These are phyloP conservation scores for Megaleporinus macrocephalus DNA, from an alignment of 2,113 vertebrate species.

Conservation along the genomic window DNA sequence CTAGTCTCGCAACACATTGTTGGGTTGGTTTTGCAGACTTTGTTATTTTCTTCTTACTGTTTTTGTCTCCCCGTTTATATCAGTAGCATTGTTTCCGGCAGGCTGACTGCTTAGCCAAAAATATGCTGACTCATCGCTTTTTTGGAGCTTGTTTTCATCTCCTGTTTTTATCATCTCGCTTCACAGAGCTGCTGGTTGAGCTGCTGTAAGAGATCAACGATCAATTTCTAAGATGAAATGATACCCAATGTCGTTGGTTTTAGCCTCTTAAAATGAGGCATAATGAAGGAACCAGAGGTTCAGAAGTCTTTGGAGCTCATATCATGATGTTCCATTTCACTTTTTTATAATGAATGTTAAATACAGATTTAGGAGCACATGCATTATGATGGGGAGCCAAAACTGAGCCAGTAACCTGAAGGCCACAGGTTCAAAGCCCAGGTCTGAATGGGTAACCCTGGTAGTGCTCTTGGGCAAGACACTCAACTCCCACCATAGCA, in stretches of 20 bases:
- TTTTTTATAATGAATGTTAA: neutral
- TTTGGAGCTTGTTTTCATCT: neutral
- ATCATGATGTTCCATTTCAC: neutral
- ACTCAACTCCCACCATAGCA: too few relatives aligned
- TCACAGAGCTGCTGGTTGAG: neutral
- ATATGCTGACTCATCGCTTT: constrained; percentile 10
- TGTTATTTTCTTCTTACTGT: neutral
- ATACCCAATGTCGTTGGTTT: neutral
- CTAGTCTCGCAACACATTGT: neutral
- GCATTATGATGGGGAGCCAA: neutral
- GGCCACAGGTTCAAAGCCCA: too few relatives aligned
- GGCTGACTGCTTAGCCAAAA: neutral
- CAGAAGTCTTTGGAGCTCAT: neutral
- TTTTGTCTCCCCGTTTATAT: neutral
- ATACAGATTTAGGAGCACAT: neutral
- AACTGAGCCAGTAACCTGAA: neutral
- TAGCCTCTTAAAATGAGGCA: neutral
- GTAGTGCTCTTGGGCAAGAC: too few relatives aligned
- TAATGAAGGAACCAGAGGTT: neutral
- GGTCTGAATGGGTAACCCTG: too few relatives aligned
- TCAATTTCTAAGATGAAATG: neutral
- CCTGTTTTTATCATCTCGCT: too few relatives aligned
- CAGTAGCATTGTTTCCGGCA: neutral
- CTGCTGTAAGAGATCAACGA: neutral
- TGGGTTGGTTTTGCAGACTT: neutral